Conservation (phyloP, 2,888 invertebrate species). For the Bibio marci region DNA sequence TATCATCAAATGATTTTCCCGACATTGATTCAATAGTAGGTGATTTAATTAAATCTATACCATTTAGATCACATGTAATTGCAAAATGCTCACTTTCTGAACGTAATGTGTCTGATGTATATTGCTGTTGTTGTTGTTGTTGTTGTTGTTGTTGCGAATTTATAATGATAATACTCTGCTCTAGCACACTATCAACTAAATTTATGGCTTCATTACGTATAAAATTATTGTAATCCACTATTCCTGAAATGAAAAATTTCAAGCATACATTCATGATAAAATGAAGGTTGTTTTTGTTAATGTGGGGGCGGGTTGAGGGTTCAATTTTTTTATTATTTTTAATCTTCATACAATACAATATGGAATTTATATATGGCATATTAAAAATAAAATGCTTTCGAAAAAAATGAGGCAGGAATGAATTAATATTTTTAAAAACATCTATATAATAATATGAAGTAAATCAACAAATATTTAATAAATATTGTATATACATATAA, state of each 20-base stretch:
- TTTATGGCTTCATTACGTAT: conserved; percentile 25
- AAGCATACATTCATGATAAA: not conserved
- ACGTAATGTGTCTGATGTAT: conserved; percentile 6
- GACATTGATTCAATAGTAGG: conserved; percentile 29
- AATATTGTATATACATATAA: too few species aligned
- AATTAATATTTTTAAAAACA: too few species aligned
- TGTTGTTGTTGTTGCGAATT: conserved; percentile 15
- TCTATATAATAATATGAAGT: too few species aligned
- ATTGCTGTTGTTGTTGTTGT: conserved; percentile 11
- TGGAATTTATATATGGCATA: too few species aligned
- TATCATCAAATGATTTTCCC: conserved; percentile 28
- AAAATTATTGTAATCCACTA: conserved; percentile 6
- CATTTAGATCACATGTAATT: conserved; percentile 26
- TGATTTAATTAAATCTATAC: conserved; percentile 26
- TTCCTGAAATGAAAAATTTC: conserved; percentile 4
- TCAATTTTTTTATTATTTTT: too few species aligned
- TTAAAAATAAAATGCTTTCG: too few species aligned
- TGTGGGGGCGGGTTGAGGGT: too few species aligned
- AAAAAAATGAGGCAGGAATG: too few species aligned
- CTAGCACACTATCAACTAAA: conserved; percentile 26
- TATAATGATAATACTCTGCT: conserved; percentile 25
- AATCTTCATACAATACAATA: too few species aligned
- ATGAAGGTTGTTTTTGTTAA: too few species aligned
- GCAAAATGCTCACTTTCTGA: conserved; percentile 29
- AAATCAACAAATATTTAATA: too few species aligned